Evolutionary conservation across 1,140 invertebrate genomes (phyloP).

Genomic region (Meteorus sp.): DNA sequence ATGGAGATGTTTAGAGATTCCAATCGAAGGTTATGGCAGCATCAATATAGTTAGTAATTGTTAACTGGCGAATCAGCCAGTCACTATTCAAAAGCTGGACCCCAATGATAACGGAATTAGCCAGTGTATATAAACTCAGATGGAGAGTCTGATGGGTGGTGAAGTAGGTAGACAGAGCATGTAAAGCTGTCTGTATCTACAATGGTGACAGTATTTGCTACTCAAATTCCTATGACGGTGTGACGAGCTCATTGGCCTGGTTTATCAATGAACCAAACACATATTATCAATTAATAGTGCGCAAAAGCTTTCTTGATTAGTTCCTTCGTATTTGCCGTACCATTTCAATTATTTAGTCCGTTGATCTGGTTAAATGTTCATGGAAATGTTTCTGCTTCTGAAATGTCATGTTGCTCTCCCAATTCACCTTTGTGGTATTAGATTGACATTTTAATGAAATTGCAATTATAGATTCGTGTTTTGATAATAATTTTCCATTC

Average conservation of each 20-base stretch:
- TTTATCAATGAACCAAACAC: conserved; percentile 31
- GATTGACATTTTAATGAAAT: too few species aligned
- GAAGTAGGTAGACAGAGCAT: too few species aligned
- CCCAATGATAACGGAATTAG: conserved; percentile 51
- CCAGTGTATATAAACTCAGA: neutral
- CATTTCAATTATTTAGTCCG: conserved; percentile 47
- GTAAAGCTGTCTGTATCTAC: conserved; percentile 1
- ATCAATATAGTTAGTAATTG: conserved; percentile 39
- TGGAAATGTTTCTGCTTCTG: too few species aligned
- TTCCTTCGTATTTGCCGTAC: conserved; percentile 36
- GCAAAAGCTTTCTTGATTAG: conserved; percentile 43
- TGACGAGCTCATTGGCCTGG: conserved; percentile 17
- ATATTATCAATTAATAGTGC: conserved; percentile 49
- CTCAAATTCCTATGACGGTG: conserved; percentile 29
- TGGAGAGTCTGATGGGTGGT: too few species aligned
- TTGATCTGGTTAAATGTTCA: too few species aligned
- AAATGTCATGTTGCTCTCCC: too few species aligned
- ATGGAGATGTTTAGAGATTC: conserved; percentile 35
- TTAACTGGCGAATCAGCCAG: conserved; percentile 14
- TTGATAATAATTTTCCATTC: too few species aligned
- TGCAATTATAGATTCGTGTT: too few species aligned
- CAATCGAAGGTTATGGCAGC: conserved; percentile 41
- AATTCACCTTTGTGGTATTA: too few species aligned
- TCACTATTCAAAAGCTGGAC: conserved; percentile 28
- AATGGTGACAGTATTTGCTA: conserved; percentile 15